Conservation (phyloP, 2,113 vertebrate species). For the Pagrus major region DNA sequence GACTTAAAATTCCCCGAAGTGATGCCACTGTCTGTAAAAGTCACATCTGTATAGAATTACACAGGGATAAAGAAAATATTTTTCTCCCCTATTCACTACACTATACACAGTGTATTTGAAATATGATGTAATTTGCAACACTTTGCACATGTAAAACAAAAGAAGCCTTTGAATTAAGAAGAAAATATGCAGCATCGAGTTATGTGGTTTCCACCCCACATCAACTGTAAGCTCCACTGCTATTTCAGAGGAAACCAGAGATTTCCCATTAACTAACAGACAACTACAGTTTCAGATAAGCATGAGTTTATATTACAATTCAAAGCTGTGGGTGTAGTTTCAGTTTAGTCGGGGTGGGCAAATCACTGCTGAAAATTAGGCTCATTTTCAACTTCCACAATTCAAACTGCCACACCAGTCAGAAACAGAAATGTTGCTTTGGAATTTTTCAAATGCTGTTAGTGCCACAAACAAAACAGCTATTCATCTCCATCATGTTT, state of each 20-base stretch:
- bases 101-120: background rate
- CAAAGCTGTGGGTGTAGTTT: constrained; percentile 23
- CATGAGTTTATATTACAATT: background rate
- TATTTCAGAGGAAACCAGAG: constrained; percentile 32
- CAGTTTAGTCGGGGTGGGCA: constrained; percentile 26
- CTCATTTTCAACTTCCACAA: background rate
- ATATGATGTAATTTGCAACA: background rate
- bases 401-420: background rate
- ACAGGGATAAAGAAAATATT: background rate
- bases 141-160: background rate
- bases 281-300: background rate
- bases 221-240: constrained; percentile 1
- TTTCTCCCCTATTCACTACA: background rate
- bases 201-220: background rate
- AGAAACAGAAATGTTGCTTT: background rate
- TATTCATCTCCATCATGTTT: background rate
- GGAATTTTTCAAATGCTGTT: background rate
- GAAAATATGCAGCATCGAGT: background rate
- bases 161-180: background rate
- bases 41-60: background rate
- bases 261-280: background rate
- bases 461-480: background rate
- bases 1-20: constrained; percentile 19
- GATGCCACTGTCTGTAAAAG: constrained; percentile 17
- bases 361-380: background rate